Percentiles rank a stretch among this genome's conserved stretches.
Conservation (phyloP, 2,113 vertebrate genomes). For the Probosciger aterrimus region DNA sequence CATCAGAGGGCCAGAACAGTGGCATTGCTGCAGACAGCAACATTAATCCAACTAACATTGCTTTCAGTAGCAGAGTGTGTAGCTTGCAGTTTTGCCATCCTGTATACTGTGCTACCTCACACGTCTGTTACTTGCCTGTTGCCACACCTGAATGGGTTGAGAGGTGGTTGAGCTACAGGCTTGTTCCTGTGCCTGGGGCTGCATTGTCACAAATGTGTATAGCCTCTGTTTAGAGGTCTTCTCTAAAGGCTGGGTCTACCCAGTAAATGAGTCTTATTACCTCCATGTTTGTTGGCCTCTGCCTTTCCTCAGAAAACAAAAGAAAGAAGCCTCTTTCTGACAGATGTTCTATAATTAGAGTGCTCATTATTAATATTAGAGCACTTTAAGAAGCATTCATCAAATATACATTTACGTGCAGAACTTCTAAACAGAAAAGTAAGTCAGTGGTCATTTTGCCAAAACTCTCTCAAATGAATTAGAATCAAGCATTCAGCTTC, state of each 20-base stretch:
- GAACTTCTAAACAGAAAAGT: neutral
- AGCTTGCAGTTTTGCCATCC: neutral
- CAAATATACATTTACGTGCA: neutral
- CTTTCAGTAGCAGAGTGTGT: neutral
- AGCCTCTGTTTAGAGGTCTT: neutral
- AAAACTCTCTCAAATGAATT: neutral
- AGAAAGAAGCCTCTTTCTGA: neutral
- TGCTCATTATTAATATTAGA: neutral
- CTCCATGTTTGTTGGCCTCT: neutral
- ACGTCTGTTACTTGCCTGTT: neutral
- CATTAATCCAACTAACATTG: neutral
- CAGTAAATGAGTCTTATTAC: neutral
- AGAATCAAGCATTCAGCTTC: neutral
- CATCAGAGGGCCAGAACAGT: neutral
- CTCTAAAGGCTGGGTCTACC: neutral
- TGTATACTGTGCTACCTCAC: fast-evolving
- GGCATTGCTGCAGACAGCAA: neutral
- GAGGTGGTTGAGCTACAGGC: neutral
- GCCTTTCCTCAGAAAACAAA: neutral
- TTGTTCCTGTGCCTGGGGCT: neutral
- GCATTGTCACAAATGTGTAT: neutral
- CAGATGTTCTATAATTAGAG: neutral
- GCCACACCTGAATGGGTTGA: neutral
- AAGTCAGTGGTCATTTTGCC: neutral
- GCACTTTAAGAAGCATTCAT: neutral